Evolutionary conservation across 2,888 invertebrate species (phyloP), one percentile per base, ranked within the genome.

Genomic region (Drosophila kanekoi): DNA sequence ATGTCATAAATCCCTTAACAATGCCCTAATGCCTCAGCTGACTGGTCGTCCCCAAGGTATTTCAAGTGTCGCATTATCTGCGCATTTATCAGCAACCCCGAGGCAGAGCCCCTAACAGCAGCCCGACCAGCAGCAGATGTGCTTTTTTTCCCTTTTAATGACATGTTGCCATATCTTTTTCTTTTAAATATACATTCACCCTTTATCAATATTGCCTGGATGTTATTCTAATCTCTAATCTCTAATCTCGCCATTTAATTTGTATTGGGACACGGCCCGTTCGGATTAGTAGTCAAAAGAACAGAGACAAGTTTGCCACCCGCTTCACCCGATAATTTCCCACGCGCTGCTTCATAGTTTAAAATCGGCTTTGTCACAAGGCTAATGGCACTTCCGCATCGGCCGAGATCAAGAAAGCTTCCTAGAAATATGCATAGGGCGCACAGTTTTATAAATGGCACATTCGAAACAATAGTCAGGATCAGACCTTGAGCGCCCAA

Each of bases 1-100:
- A 77, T 80, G 73, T 79, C 81, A 79, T 87, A 90, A 90, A 90
- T 91, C 90, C 90, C 70, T 60, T 79, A 89, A 90, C 86, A 87
- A 85, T 70, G 67, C 63, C 73, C 43, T 74, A 81, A 79, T 81
- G 79, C 84, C 57, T 66, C 66, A 72, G 72, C 72, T 79, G 77
- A 72, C 77, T 86, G 79, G 47, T 47, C 57, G 41, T 57, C 59
- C 57, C 54, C 32, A 57, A 48, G 47, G 57, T 60, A 54, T 45
- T 60, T 89, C 79, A 79, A 85, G 85, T 89, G 89, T 72, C 73
- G 72, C 79, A 81, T 83, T 72, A 80, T 72, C 86, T 68, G 63
- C 54, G 62, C 62, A 66, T 38, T 76, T 79, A 66, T 65, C 72
- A 52, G 62, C 77, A 71, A 79, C 79, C 72, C 72, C 11, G n/a